Conservation (phyloP, 2,797 vertebrate species). For the Arrhamphus sclerolepis region DNA sequence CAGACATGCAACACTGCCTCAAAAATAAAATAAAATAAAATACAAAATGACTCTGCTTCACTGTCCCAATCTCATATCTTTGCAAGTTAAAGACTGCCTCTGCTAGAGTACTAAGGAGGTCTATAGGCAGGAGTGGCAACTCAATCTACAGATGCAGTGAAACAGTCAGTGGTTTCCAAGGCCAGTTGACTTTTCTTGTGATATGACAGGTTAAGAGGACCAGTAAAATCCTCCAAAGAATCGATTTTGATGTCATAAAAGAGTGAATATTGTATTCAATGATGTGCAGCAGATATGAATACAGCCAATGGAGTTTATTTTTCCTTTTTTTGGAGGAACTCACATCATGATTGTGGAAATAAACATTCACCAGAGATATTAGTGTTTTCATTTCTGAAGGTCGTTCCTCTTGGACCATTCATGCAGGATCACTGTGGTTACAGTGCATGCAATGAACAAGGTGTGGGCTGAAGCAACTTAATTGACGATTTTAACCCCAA, state of each 20-base stretch:
- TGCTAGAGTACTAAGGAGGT: conserved; percentile 25
- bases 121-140: conserved; percentile 20
- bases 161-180: conserved; percentile 25
- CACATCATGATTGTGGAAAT: not conserved
- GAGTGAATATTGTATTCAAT: not conserved
- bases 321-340: not conserved
- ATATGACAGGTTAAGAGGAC: conserved; percentile 1
- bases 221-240: not conserved
- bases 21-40: too few species aligned
- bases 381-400: not conserved
- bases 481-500: not conserved
- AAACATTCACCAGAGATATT: too few species aligned
- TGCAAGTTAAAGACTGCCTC: conserved; percentile 42
- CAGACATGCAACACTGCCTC: conserved; percentile 31
- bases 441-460: conserved; percentile 7
- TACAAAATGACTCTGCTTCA: conserved; percentile 41
- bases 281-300: not conserved
- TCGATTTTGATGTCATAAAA: not conserved
- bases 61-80: conserved; percentile 34
- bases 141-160: conserved; percentile 24
- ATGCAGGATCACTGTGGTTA: not conserved
- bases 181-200: conserved; percentile 7
- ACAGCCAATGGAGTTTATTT: too few species aligned
- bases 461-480: conserved; percentile 3
- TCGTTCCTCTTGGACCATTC: conserved; percentile 2